Base-by-base conservation (phyloP, 2,797 vertebrate genomes). In the Mus caroli region DNA sequence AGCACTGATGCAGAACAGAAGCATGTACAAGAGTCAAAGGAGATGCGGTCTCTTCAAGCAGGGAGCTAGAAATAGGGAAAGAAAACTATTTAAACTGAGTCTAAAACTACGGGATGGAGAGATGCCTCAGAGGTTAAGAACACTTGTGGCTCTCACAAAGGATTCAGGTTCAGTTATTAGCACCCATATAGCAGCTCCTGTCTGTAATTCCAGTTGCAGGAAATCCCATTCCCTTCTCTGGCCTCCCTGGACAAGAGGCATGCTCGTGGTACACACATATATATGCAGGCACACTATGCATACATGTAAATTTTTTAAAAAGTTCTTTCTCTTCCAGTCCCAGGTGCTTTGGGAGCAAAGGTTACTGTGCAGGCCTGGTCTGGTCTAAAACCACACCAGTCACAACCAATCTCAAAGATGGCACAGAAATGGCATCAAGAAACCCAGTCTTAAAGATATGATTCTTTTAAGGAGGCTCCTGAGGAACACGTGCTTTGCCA, bases 1-100 rank as follows among this genome's bases (percentile, higher is more conserved):
- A 92, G 46, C 34, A 62, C 40, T 97, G 13, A 83, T 73, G 20
- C 50, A 88, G 54, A 85, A 88, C 46, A 94, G 91, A 97, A 94
- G 60, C 50, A 67, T 31, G 12, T 52, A 69, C 37, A 52, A 76
- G 50, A 90, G 77, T 84, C 58, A 40, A 24, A 79, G 20, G 78
- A 92, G 85, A 12, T n/a, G 4, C 37, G 78, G 12, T 60, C 46
- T 90, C 73, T 95, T 92, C 79, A 77, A 90, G 12, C 31, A 64
- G 24, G 6, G 37, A 78, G 31, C 37, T 71, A 26, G 31, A 95
- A 96, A 67, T 56, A 75, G 69, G 50, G 15, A 56, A 75, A 56
- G 20, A 17, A 11, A 58, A 43, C 11, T 13, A 75, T 88, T 43
- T 88, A 43, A 60, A 62, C 14, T 62, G 80, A 92, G 54, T 54